Evolutionary conservation across 2,113 vertebrate genomes (phyloP).

Genomic region (Scopus umbretta): DNA sequence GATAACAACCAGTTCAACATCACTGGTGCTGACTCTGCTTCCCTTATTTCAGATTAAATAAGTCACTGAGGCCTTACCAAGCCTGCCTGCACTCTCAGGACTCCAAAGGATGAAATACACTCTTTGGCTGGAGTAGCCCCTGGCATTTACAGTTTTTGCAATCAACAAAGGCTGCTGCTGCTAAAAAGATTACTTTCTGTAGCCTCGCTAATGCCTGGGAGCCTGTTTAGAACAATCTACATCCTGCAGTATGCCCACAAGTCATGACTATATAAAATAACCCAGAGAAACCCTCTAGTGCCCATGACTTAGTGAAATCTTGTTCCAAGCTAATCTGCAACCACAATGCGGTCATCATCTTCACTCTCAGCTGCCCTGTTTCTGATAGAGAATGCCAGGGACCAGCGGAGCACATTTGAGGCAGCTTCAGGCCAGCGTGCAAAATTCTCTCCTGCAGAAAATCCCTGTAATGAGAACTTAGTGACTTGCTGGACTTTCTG

Average conservation of each 20-base stretch:
- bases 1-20: not conserved
- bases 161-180: constrained; percentile 18
- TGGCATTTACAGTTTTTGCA: constrained; percentile 24
- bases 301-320: constrained; percentile 5
- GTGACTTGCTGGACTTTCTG: not conserved
- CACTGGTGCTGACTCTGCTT: not conserved
- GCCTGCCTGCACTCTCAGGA: not conserved
- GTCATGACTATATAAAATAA: constrained; percentile 14
- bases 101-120: not conserved
- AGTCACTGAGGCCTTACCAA: not conserved
- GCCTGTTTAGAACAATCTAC: not conserved
- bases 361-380: not conserved
- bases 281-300: constrained; percentile 5
- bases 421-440: not conserved
- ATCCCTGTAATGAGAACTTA: not conserved
- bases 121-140: constrained; percentile 4
- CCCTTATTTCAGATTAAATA: not conserved
- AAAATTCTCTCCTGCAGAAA: not conserved
- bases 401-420: not conserved
- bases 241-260: not conserved
- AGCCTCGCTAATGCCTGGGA: not conserved
- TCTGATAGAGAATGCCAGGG: not conserved
- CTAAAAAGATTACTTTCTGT: constrained; percentile 32
- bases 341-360: not conserved
- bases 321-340: constrained; percentile 27